Conservation (phyloP, 92 coral and sea anemone species). For the Bergia puertoricense region DNA sequence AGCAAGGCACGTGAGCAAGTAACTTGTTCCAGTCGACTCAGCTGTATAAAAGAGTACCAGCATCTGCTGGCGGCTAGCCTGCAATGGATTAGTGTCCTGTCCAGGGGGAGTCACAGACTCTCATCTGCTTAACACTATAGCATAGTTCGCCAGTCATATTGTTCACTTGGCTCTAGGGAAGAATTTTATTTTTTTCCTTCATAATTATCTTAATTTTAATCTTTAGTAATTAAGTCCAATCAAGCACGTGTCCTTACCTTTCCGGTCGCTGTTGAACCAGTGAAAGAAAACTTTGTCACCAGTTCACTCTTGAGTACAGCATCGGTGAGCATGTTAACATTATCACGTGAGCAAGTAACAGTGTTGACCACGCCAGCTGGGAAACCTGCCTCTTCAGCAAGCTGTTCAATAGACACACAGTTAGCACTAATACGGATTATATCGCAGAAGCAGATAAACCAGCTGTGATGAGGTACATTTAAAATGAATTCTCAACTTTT, state of each 20-base stretch:
- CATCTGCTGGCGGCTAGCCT: too few relatives aligned
- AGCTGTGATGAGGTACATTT: background rate
- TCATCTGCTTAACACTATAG: too few relatives aligned
- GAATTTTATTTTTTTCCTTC: too few relatives aligned
- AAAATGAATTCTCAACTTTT: too few relatives aligned
- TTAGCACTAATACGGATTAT: background rate
- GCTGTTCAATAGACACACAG: slow-evolving; percentile 38
- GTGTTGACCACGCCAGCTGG: slow-evolving; percentile 96
- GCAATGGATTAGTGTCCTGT: too few relatives aligned
- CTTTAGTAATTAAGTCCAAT: background rate
- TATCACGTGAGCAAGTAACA: slow-evolving; percentile 88
- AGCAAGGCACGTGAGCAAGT: too few relatives aligned
- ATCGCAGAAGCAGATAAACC: background rate
- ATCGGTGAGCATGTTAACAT: slow-evolving; percentile 80
- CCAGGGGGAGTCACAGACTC: too few relatives aligned
- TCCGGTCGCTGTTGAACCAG: slow-evolving; percentile 96
- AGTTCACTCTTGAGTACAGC: slow-evolving; percentile 86
- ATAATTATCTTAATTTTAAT: too few relatives aligned
- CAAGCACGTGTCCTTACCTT: slow-evolving; percentile 61
- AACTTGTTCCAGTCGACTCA: too few relatives aligned
- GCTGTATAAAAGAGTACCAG: too few relatives aligned
- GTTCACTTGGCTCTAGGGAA: too few relatives aligned
- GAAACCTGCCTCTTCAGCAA: slow-evolving; percentile 98
- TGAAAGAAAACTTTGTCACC: slow-evolving; percentile 92
- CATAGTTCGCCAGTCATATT: too few relatives aligned